phyloP scores from a whole-genome alignment of 1,140 invertebrate species.

The Drosophila sucinea region DNA sequence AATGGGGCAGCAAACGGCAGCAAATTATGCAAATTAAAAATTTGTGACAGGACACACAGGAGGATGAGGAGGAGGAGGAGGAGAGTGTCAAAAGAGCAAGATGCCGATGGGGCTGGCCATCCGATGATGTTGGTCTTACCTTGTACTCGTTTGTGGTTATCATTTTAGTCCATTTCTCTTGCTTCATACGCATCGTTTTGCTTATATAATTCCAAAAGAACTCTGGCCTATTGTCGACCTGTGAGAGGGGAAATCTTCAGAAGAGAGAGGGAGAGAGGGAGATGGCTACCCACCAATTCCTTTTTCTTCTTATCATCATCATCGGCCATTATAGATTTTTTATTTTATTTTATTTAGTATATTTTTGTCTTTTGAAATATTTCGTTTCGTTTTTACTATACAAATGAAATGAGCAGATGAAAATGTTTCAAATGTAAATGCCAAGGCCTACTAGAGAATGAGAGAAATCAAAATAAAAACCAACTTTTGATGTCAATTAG shows the following conservation, averaged over 20 bases:
- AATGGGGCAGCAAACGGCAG: background rate
- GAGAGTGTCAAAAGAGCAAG: slow-evolving; percentile 41
- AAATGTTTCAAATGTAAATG: background rate
- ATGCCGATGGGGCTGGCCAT: background rate
- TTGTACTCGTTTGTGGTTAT: slow-evolving; percentile 85
- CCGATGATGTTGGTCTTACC: slow-evolving; percentile 27
- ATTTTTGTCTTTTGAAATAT: background rate
- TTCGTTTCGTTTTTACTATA: background rate
- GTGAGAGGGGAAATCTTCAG: background rate
- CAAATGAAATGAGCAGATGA: background rate
- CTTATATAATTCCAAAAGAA: slow-evolving; percentile 83
- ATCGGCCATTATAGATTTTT: slow-evolving; percentile 12
- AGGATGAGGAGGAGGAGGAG: no score
- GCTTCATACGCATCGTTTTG: slow-evolving; percentile 87
- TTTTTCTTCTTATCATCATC: slow-evolving; percentile 25
- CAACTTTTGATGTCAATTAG: no score
- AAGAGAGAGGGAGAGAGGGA: background rate
- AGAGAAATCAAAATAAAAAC: background rate
- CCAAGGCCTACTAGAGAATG: background rate
- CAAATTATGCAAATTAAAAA: slow-evolving; percentile 59
- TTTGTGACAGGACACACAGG: slow-evolving; percentile 13
- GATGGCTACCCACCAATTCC: slow-evolving; percentile 9
- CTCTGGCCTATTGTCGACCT: slow-evolving; percentile 74
- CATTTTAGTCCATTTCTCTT: slow-evolving; percentile 90
- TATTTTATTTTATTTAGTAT: slow-evolving; percentile 55